Percentiles rank a stretch among this genome's conserved stretches.
These are phyloP conservation scores for Ophioderma brevispina DNA, from an alignment of 35 echinoderm and acorn worm species.

Conservation along the genomic window DNA sequence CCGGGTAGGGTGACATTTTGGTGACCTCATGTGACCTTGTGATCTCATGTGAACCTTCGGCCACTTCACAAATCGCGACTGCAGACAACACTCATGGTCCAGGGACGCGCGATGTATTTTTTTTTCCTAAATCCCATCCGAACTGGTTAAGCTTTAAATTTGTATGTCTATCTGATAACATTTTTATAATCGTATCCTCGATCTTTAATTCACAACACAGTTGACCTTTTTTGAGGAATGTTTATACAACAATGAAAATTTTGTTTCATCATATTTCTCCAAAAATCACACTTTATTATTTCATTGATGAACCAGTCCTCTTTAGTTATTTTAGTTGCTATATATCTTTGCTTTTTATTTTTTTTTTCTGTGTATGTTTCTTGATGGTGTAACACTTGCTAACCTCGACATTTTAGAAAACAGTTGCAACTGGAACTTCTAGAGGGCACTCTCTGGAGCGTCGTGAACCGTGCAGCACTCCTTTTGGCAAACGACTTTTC, in stretches of 20 bases:
- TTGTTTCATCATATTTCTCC: no score
- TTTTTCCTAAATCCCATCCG: no score
- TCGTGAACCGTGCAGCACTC: slow-evolving; percentile 79
- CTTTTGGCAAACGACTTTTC: slow-evolving; percentile 93
- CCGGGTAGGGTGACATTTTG: no score
- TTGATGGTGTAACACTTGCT: slow-evolving; percentile 83
- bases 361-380: no score
- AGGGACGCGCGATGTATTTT: no score
- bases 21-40: no score
- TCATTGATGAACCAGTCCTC: background rate
- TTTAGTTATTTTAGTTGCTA: background rate
- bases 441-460: slow-evolving; percentile 82
- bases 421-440: slow-evolving; percentile 54
- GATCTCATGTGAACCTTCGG: no score
- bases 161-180: no score
- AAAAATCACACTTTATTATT: background rate
- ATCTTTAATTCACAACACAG: background rate
- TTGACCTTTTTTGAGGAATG: background rate
- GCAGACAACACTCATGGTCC: no score
- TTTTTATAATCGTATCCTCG: background rate
- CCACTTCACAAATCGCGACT: no score
- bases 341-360: background rate
- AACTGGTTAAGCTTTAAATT: no score
- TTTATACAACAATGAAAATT: background rate
- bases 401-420: slow-evolving; percentile 95